Evolutionary conservation across 2,797 vertebrate species (phyloP), one percentile per base, ranked within the genome.

Genomic region (Prunella strophiata): DNA sequence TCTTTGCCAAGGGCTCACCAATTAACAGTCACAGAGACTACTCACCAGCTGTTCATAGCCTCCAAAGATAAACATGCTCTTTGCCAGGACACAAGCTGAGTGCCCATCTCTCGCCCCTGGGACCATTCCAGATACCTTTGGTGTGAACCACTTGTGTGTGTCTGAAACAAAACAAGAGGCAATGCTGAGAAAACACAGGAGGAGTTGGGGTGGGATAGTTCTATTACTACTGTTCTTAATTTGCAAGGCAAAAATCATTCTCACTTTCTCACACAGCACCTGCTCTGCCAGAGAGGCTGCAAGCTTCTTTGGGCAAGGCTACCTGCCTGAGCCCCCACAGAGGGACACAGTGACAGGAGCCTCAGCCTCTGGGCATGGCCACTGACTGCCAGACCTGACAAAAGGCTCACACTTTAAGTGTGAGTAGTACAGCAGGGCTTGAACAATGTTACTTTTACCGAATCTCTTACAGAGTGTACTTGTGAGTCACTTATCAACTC

Each of bases 21-120:
- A 86, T 34, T 55, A 89, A 27, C 54, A 65, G 67, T 71, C n/a
- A 27, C 27, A 83, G 77, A 74, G 12, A 75, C 42, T 50, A 98
- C 99, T 97, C 96, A 99, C 99, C 98, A 99, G 98, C 97, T 99
- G 99, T 86, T 99, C 99, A 13, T 99, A 99, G 96, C 99, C 99
- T 92, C 99, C 99, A 47, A 99, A 99, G 98, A 99, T 99, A 97
- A 99, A 99, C 99, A 99, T 99, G 94, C 98, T 98, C 95, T 99
- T 99, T 78, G 98, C 98, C 94, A 99, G 94, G 89, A 99, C 98
- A 62, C 99, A 99, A 91, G 99, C 99, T 0, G 99, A 99, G 97
- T 99, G 99, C 67, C 99, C 99, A 42, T 99, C 99, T 88, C 99
- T 98, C 0, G 99, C 99, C 57, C 99, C 99, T 19, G 99, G 99